Evolutionary conservation across 2,888 invertebrate species (phyloP).

Genomic region (Hydriomena furcata): DNA sequence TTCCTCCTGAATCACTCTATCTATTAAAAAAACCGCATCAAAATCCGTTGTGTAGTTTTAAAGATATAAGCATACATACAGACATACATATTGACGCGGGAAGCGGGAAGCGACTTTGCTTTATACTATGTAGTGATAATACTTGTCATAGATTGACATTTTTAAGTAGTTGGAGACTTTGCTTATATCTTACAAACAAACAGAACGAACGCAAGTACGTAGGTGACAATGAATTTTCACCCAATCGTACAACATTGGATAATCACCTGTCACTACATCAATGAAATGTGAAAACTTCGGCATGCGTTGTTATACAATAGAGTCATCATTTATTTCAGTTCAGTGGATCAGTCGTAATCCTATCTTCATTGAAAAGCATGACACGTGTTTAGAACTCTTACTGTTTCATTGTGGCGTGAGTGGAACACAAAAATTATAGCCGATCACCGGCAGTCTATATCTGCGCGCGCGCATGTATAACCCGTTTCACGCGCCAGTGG

Average conservation of each 20-base stretch:
- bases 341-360: slow-evolving; percentile 25
- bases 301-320: slow-evolving; percentile 18
- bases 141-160: too few relatives aligned
- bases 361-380: slow-evolving; percentile 34
- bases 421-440: slow-evolving; percentile 81
- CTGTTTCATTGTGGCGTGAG: slow-evolving; percentile 65
- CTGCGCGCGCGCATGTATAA: slow-evolving; percentile 73
- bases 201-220: not conserved
- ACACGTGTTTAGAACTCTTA: slow-evolving; percentile 39
- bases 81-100: too few relatives aligned
- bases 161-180: too few relatives aligned
- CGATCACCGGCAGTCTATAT: slow-evolving; percentile 82
- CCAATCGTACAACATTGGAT: not conserved
- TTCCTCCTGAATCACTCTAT: too few relatives aligned
- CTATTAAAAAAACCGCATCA: too few relatives aligned
- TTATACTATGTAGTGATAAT: too few relatives aligned
- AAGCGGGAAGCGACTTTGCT: too few relatives aligned
- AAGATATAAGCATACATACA: too few relatives aligned
- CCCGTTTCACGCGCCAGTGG: slow-evolving; percentile 80
- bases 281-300: slow-evolving; percentile 4
- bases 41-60: too few relatives aligned
- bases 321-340: slow-evolving; percentile 23
- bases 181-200: too few relatives aligned
- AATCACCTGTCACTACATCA: slow-evolving; percentile 3
- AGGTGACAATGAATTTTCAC: not conserved